A percentile compares a stretch with the other conserved stretches of the same genome.
Conservation (phyloP, 2,888 invertebrate species). For the Epinotia ramella region DNA sequence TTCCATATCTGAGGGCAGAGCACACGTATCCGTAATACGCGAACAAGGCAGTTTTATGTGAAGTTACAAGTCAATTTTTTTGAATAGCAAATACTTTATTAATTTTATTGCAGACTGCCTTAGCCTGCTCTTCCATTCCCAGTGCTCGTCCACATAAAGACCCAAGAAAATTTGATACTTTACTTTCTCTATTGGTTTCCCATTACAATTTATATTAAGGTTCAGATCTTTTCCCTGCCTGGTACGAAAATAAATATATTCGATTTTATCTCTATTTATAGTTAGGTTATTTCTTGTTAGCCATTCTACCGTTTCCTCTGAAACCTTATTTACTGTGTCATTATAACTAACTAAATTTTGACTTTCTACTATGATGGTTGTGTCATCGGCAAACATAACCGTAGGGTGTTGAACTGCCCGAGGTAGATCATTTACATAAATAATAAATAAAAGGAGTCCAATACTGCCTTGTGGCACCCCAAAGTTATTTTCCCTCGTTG, state of each 20-base stretch:
- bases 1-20: no score
- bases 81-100: no score
- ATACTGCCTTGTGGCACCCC: no score
- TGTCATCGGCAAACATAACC: no score
- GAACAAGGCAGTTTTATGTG: no score
- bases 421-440: no score
- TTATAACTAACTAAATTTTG: background rate
- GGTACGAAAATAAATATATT: background rate
- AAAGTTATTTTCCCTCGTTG: no score
- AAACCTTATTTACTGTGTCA: background rate
- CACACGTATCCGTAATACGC: no score
- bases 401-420: no score
- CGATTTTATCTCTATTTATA: background rate
- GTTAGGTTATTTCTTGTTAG: constrained; percentile 3
- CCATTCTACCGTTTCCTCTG: constrained; percentile 3
- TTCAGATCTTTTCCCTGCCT: background rate
- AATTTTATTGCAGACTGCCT: background rate
- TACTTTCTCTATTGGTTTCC: background rate
- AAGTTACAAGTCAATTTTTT: no score
- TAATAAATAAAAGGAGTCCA: no score
- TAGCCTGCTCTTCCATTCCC: background rate
- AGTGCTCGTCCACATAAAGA: background rate
- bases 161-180: background rate
- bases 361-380: no score
- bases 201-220: background rate